A percentile compares a stretch with the other conserved stretches of the same genome.
Conservation (phyloP, 2,113 vertebrate species). For the Aptenodytes forsteri region DNA sequence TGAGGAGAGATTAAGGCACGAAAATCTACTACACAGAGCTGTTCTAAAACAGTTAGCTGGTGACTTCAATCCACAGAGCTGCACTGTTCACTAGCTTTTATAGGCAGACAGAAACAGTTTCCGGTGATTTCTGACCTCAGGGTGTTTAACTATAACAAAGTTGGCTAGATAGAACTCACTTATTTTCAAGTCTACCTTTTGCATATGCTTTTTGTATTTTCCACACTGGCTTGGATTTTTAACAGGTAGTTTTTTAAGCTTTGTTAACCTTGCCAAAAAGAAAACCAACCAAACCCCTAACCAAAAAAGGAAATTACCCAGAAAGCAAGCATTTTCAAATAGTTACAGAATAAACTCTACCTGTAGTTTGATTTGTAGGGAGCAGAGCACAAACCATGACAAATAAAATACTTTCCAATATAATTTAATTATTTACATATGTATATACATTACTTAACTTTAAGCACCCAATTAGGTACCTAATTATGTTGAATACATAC, state of each 20-base stretch:
- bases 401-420: not conserved
- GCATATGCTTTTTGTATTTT: not conserved
- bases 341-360: not conserved
- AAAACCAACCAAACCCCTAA: not conserved
- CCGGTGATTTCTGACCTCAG: not conserved
- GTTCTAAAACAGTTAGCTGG: not conserved
- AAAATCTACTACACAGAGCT: not conserved
- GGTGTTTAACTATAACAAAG: not conserved
- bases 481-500: not conserved
- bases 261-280: not conserved
- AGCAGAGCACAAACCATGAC: not conserved
- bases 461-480: not conserved
- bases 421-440: slow-evolving; percentile 12
- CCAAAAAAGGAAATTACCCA: not conserved
- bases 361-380: not conserved
- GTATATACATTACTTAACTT: not conserved
- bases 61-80: not conserved
- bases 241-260: not conserved
- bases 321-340: not conserved
- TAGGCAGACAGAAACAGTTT: not conserved
- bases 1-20: not conserved
- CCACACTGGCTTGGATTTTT: not conserved
- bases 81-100: not conserved
- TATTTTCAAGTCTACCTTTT: not conserved
- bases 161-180: not conserved